These are phyloP conservation scores for Smutsia temminckii DNA, from an alignment of 2,797 vertebrate genomes.

Conservation along the genomic window DNA sequence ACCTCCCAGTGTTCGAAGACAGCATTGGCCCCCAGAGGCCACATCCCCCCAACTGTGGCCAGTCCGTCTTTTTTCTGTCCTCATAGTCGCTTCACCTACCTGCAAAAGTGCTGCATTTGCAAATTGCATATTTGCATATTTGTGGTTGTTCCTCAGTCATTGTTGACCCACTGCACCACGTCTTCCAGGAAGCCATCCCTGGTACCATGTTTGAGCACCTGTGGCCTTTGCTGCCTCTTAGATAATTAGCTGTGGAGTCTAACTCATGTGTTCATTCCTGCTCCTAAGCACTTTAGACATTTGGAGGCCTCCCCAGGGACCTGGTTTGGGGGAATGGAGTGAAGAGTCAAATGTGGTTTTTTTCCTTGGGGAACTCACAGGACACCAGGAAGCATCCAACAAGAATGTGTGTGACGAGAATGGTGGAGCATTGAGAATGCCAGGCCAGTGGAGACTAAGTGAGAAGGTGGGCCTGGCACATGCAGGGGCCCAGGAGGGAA, in stretches of 20 bases:
- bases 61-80: neutral
- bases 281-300: neutral
- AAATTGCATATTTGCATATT: neutral
- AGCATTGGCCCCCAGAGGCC: neutral
- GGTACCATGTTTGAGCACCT: neutral
- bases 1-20: neutral
- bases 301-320: neutral
- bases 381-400: neutral
- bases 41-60: too few relatives aligned
- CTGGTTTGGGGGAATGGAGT: neutral
- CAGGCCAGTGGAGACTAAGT: too few relatives aligned
- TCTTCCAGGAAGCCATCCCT: conserved; percentile 21
- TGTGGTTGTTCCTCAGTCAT: neutral
- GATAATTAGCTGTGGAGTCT: neutral
- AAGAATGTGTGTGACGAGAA: neutral
- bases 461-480: neutral
- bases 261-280: neutral
- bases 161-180: neutral
- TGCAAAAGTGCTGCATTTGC: neutral
- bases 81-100: neutral
- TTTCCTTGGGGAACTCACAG: neutral
- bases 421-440: neutral
- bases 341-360: neutral
- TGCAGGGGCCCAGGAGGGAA: neutral
- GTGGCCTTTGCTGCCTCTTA: neutral